phyloP scores from a whole-genome alignment of 2,113 vertebrate genomes.

The Dendrocopos noguchii region DNA sequence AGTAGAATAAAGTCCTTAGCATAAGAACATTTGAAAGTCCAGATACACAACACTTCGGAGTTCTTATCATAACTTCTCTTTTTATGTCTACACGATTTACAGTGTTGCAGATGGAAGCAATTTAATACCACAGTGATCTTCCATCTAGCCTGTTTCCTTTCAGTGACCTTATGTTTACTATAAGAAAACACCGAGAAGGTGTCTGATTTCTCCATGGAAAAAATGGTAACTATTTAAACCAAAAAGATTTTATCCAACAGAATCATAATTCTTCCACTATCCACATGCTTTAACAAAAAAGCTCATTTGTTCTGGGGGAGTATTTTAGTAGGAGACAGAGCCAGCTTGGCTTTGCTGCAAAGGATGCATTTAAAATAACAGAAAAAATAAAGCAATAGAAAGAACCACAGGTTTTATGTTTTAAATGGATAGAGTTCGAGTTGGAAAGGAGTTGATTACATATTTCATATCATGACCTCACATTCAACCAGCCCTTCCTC shows the following conservation, averaged over 20 bases:
- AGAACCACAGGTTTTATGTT: slow-evolving; percentile 48
- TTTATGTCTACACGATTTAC: slow-evolving; percentile 77
- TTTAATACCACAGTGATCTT: slow-evolving; percentile 76
- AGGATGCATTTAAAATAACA: slow-evolving; percentile 46
- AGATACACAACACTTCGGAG: slow-evolving; percentile 76
- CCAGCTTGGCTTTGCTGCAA: slow-evolving; percentile 61
- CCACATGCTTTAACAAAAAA: slow-evolving; percentile 60
- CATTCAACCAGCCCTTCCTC: slow-evolving; percentile 56
- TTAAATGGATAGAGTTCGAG: slow-evolving; percentile 46
- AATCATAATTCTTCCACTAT: slow-evolving; percentile 67
- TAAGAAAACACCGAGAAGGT: slow-evolving; percentile 81
- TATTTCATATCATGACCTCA: slow-evolving; percentile 55
- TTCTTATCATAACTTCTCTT: slow-evolving; percentile 76
- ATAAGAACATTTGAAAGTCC: slow-evolving; percentile 74
- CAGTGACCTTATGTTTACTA: slow-evolving; percentile 79
- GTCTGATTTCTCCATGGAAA: slow-evolving; percentile 78
- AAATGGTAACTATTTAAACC: slow-evolving; percentile 75
- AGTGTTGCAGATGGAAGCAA: slow-evolving; percentile 79
- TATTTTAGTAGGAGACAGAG: slow-evolving; percentile 59
- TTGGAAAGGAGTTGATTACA: slow-evolving; percentile 55
- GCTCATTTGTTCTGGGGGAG: slow-evolving; percentile 64
- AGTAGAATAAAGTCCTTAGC: slow-evolving; percentile 79
- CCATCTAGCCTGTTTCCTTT: slow-evolving; percentile 77
- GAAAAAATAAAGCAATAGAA: slow-evolving; percentile 8
- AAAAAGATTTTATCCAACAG: slow-evolving; percentile 73